Conservation (phyloP, 2,113 vertebrate genomes). For the Tauraco erythrolophus region DNA sequence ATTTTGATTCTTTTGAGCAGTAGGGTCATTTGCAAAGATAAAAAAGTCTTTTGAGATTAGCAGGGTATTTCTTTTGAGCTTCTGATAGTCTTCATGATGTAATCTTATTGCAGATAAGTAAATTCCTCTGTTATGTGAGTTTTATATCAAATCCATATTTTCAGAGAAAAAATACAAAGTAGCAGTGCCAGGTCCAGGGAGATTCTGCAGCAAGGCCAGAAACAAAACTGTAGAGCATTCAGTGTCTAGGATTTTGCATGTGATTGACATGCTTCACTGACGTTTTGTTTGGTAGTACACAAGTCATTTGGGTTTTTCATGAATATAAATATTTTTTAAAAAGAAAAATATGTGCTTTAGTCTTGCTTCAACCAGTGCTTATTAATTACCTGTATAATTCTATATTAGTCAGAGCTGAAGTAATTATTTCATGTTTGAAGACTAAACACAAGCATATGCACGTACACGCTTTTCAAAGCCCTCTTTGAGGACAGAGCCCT, state of each 20-base stretch:
- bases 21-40: neutral
- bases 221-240: neutral
- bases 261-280: neutral
- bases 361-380: neutral
- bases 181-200: neutral
- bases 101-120: neutral
- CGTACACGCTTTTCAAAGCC: neutral
- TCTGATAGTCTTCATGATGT: neutral
- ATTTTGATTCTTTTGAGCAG: neutral
- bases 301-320: neutral
- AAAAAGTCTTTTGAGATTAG: neutral
- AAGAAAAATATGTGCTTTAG: neutral
- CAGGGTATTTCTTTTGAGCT: neutral
- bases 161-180: neutral
- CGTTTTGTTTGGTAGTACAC: neutral
- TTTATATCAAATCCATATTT: neutral
- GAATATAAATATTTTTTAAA: neutral
- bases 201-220: neutral
- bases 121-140: neutral
- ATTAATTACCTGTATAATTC: neutral
- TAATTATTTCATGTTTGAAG: neutral
- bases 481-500: neutral
- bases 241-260: neutral
- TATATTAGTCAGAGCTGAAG: neutral
- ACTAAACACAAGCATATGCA: neutral